A percentile compares a stretch with the other conserved stretches of the same genome.
phyloP scores from a whole-genome alignment of 2,888 invertebrate genomes.

The Cabera pusaria region DNA sequence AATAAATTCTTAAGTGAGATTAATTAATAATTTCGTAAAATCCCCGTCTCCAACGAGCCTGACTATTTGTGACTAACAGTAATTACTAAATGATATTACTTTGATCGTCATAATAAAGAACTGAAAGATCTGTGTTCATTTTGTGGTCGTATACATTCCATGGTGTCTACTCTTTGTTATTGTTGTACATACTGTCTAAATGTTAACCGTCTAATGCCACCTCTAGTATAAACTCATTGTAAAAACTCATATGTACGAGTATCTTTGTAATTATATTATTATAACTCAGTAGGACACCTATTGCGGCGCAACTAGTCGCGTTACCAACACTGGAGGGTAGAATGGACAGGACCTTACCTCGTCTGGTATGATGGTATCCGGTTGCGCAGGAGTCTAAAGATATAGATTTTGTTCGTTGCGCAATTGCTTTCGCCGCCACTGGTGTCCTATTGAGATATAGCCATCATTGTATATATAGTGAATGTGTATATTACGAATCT shows the following conservation, averaged over 20 bases:
- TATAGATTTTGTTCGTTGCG: too few species aligned
- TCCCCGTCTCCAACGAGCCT: too few species aligned
- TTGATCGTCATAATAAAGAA: neutral
- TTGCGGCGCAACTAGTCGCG: too few species aligned
- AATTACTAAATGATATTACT: neutral
- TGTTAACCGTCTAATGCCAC: constrained; percentile 51
- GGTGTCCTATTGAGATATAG: too few species aligned
- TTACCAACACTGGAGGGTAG: too few species aligned
- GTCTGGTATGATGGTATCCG: too few species aligned
- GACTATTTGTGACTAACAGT: constrained; percentile 17
- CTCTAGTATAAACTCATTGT: constrained; percentile 36
- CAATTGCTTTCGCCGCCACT: too few species aligned
- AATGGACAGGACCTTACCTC: too few species aligned
- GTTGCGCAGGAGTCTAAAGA: too few species aligned
- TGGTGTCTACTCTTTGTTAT: constrained; percentile 41
- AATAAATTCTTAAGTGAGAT: too few species aligned
- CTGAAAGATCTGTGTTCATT: constrained; percentile 38
- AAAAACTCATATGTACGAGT: constrained; percentile 13
- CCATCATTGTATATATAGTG: constrained; percentile 47
- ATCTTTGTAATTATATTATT: constrained; percentile 33
- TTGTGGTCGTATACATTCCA: constrained; percentile 48
- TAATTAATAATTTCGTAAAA: too few species aligned
- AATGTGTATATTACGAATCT: constrained; percentile 62
- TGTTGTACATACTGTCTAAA: constrained; percentile 45
- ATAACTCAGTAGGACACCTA: too few species aligned